Conservation (phyloP, 2,888 invertebrate species). For the Morpho deidamia region DNA sequence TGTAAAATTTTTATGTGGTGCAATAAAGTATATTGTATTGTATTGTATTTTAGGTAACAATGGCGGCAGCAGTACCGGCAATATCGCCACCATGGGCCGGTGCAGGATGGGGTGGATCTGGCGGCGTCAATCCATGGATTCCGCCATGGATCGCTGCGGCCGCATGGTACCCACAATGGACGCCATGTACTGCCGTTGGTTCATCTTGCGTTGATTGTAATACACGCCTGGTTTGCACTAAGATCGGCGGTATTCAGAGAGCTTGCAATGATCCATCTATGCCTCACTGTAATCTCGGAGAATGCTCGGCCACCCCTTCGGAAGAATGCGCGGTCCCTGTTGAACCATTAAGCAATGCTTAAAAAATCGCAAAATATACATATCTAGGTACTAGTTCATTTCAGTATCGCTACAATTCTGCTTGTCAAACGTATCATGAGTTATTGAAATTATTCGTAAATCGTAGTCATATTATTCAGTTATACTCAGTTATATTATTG, state of each 20-base stretch:
- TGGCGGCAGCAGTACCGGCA: conserved; percentile 47
- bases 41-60: conserved; percentile 44
- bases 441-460: too few species aligned
- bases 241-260: conserved; percentile 52
- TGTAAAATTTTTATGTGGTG: too few species aligned
- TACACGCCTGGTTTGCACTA: conserved; percentile 59
- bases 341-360: conserved; percentile 21
- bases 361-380: conserved; percentile 2
- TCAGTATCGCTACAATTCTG: too few species aligned
- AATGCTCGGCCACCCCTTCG: conserved; percentile 63
- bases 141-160: conserved; percentile 60
- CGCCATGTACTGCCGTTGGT: conserved; percentile 52
- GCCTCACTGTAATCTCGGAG: conserved; percentile 66
- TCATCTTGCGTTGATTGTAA: conserved; percentile 52
- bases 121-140: conserved; percentile 52
- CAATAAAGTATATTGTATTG: too few species aligned
- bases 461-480: too few species aligned
- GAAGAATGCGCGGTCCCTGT: conserved; percentile 42
- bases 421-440: too few species aligned
- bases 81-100: conserved; percentile 28
- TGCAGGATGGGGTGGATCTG: conserved; percentile 29
- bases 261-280: conserved; percentile 57
- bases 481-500: too few species aligned
- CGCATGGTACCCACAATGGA: conserved; percentile 63
- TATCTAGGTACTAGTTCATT: too few species aligned